Base-by-base conservation (phyloP, 2,888 invertebrate genomes). In the Bombyx huttoni region DNA sequence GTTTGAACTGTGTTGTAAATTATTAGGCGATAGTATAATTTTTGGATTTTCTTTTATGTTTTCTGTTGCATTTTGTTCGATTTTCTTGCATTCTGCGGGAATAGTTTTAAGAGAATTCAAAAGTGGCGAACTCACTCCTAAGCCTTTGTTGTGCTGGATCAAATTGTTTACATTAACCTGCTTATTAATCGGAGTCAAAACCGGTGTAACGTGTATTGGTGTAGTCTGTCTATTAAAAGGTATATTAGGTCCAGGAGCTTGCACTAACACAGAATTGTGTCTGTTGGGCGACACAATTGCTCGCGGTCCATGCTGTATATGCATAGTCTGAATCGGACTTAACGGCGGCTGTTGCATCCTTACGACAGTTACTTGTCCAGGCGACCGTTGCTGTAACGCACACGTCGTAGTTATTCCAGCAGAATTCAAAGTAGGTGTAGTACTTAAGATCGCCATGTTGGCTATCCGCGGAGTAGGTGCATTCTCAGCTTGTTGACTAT, bases 131-230 rank as follows among this genome's bases (percentile, higher is more conserved):
- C 66, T 70, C 51, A 74, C 68, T 47, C 61, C 64, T 8, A 75
- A 69, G 34, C 61, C 63, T 67, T 85, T 88, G 60, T 74, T 80
- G 64, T 81, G 84, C 52, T 78, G 81, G 51, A 79, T 67, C 46
- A 84, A 72, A 53, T 88, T 90, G 52, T 83, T 87, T 1, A 88
- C 70, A 68, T 82, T 90, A 46, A 91, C 66, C 56, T 91, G 89
- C 73, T 91, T 91, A 7, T 91, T 80, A 61, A 90, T 90, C 34
- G 89, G 87, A 12, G 89, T 75, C 61, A 91, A 75, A 34, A 91
- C 88, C 46, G 91, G 89, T 33, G 91, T 89, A 47, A 91, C 89
- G 34, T 91, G 91, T 54, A 91, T 72, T 10, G 40, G 40, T 40
- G 40, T 40, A 8, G 40, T 10, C 40, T 40, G 40, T 49, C 91